phyloP scores from a whole-genome alignment of 2,797 vertebrate species.

The Lindbergichthys nudifrons region DNA sequence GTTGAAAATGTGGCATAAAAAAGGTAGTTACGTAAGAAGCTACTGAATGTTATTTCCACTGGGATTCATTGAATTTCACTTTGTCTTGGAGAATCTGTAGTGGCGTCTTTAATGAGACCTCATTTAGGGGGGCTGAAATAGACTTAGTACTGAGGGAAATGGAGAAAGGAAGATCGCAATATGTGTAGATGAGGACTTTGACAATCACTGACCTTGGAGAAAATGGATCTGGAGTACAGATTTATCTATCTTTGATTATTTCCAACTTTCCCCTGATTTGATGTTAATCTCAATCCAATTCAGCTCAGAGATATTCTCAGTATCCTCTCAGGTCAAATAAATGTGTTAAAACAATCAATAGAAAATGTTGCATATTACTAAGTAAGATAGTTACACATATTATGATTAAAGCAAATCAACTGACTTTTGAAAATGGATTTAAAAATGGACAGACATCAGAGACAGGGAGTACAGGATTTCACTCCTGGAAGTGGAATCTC shows the following conservation, averaged over 20 bases:
- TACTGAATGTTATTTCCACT: conserved; percentile 43
- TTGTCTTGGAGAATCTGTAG: conserved; percentile 59
- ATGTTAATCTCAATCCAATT: conserved; percentile 71
- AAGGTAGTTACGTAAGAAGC: conserved; percentile 50
- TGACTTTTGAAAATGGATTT: not conserved
- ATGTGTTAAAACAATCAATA: conserved; percentile 45
- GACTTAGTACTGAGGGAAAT: conserved; percentile 52
- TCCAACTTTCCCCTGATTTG: conserved; percentile 54
- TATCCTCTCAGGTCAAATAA: conserved; percentile 60
- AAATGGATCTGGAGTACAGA: conserved; percentile 37
- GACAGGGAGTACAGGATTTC: not conserved
- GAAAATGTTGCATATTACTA: conserved; percentile 60
- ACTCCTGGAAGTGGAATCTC: not conserved
- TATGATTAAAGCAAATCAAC: not conserved
- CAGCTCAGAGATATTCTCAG: conserved; percentile 54
- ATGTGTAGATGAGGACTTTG: conserved; percentile 47
- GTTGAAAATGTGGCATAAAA: conserved; percentile 50
- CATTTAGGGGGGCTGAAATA: conserved; percentile 62
- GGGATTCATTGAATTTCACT: conserved; percentile 73
- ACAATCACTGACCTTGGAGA: conserved; percentile 69
- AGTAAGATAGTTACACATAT: not conserved
- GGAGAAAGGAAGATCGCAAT: conserved; percentile 25
- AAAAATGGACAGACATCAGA: not conserved
- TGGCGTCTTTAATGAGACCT: conserved; percentile 73
- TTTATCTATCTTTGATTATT: conserved; percentile 72